These are phyloP conservation scores for Gymnocheta viridis DNA, from an alignment of 2,888 invertebrate species.

Conservation along the genomic window DNA sequence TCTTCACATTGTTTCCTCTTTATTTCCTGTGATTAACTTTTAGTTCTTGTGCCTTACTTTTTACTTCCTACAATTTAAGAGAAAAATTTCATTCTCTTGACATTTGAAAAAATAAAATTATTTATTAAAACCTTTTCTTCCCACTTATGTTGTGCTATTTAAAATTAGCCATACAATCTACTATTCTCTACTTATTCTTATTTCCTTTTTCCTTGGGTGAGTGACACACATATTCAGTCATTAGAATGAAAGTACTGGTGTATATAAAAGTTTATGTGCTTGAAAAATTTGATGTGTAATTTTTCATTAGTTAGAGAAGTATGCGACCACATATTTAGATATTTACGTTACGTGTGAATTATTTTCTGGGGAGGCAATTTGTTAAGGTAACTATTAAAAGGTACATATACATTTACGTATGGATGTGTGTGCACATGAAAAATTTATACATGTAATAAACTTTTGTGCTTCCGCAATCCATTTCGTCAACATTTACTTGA, in stretches of 20 bases:
- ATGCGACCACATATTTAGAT: background rate
- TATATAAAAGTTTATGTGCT: background rate
- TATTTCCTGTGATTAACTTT: background rate
- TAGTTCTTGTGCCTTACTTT: background rate
- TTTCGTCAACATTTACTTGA: conserved; percentile 15
- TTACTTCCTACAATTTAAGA: background rate
- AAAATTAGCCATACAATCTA: conserved; percentile 26
- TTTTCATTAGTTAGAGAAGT: conserved; percentile 14
- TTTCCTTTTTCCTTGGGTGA: conserved; percentile 16
- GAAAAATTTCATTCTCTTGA: background rate
- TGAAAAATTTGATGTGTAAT: background rate
- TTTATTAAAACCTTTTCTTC: background rate
- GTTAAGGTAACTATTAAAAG: background rate
- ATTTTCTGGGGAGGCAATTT: too few species aligned
- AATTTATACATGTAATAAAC: background rate
- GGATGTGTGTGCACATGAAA: background rate
- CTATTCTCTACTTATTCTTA: conserved; percentile 26
- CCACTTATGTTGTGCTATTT: background rate
- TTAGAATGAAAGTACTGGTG: too few species aligned
- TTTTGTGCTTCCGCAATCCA: background rate
- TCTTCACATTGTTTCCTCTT: background rate
- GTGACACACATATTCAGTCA: conserved; percentile 13
- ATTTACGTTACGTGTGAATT: too few species aligned
- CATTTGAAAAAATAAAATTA: background rate
- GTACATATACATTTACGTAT: background rate